These are phyloP conservation scores for Brassicogethes aeneus DNA, from an alignment of 2,888 invertebrate species.

Conservation along the genomic window DNA sequence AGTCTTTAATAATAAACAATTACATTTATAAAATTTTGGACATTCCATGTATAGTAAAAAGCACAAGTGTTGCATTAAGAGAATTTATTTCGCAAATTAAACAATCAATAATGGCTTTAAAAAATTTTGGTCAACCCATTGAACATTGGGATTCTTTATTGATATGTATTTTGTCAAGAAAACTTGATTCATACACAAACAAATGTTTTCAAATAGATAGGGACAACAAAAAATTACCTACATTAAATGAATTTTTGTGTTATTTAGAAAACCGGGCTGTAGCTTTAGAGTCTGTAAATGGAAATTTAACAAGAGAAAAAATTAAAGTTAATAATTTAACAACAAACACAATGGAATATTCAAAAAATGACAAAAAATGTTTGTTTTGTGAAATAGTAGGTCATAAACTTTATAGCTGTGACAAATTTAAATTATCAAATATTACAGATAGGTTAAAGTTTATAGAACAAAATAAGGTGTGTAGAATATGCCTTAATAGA, in stretches of 20 bases:
- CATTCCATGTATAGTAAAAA: conserved; percentile 5
- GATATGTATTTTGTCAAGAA: conserved; percentile 9
- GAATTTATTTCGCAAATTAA: conserved; percentile 10
- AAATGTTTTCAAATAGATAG: conserved; percentile 11
- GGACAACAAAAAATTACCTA: conserved; percentile 7
- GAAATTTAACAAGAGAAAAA: background rate
- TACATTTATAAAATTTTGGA: conserved; percentile 11
- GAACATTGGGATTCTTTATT: conserved; percentile 7
- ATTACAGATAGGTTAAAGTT: conserved; percentile 4
- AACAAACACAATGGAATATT: background rate
- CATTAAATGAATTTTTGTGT: conserved; percentile 7
- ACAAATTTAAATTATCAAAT: conserved; percentile 5
- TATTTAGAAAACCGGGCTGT: conserved; percentile 9
- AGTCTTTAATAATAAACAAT: conserved; percentile 6
- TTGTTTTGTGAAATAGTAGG: conserved; percentile 3
- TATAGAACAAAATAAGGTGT: conserved; percentile 3
- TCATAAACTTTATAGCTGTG: conserved; percentile 10
- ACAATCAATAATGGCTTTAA: conserved; percentile 9
- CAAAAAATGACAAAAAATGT: no score
- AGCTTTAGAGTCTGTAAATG: conserved; percentile 5
- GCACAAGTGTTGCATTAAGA: conserved; percentile 5
- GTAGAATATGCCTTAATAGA: conserved; percentile 5
- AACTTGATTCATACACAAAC: conserved; percentile 9
- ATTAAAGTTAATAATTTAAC: background rate
- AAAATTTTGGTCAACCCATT: conserved; percentile 9